A percentile compares a stretch with the other conserved stretches of the same genome.
Evolutionary conservation across 2,113 vertebrate genomes (phyloP).

Genomic region (Misgurnus mizolepis): DNA sequence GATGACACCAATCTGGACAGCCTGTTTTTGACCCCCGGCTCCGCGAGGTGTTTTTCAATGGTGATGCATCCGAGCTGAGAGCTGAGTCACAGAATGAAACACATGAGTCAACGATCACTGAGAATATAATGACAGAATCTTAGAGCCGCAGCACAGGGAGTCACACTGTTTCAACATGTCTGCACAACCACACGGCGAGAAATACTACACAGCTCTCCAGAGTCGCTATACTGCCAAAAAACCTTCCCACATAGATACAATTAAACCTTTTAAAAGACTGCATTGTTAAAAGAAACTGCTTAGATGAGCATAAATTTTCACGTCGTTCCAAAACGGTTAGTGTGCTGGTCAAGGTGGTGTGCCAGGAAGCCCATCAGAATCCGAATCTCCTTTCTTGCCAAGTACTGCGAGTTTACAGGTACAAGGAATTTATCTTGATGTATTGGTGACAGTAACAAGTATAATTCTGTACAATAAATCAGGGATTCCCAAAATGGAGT

Average conservation of each 20-base stretch:
- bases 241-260: constrained; percentile 7
- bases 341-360: too few species aligned
- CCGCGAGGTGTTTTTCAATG: constrained; percentile 17
- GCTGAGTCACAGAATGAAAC: constrained; percentile 30
- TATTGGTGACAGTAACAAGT: too few species aligned
- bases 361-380: too few species aligned
- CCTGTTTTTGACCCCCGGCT: constrained; percentile 6
- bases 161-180: constrained; percentile 28
- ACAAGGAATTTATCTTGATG: too few species aligned
- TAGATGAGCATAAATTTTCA: too few species aligned
- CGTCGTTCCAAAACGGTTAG: too few species aligned
- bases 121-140: constrained; percentile 27
- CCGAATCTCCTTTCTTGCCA: too few species aligned
- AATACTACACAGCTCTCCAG: constrained; percentile 33
- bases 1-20: constrained; percentile 1
- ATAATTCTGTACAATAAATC: too few species aligned
- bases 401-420: too few species aligned
- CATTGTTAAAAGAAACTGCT: too few species aligned
- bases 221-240: background rate
- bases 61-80: constrained; percentile 1
- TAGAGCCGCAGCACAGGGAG: constrained; percentile 1
- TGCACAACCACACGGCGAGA: constrained; percentile 28
- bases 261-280: constrained; percentile 16
- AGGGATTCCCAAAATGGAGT: too few species aligned
- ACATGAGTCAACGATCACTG: constrained; percentile 26